Conservation (phyloP, 2,888 invertebrate genomes). For the Rhodophaea formosa region DNA sequence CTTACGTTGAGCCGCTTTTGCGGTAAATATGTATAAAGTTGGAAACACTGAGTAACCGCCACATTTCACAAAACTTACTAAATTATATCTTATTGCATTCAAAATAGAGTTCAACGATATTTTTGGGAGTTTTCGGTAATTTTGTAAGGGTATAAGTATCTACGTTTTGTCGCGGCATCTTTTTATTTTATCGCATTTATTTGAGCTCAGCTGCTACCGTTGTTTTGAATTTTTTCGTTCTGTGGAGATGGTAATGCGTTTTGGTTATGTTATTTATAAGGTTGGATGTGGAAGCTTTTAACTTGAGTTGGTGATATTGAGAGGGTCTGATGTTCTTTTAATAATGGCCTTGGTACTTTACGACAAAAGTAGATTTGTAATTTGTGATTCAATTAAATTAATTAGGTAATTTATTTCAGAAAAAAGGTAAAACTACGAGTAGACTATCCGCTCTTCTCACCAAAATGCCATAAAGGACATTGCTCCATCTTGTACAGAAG, state of each 20-base stretch:
- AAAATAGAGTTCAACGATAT: constrained; percentile 23
- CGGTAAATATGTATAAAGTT: constrained; percentile 80
- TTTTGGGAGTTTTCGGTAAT: constrained; percentile 19
- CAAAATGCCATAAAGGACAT: too few relatives aligned
- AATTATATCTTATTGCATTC: constrained; percentile 35
- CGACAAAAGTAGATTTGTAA: too few relatives aligned
- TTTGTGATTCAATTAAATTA: too few relatives aligned
- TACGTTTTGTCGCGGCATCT: constrained; percentile 75
- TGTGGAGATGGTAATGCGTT: constrained; percentile 23
- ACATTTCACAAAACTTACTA: constrained; percentile 30
- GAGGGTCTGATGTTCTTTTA: not conserved
- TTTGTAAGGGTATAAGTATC: constrained; percentile 65
- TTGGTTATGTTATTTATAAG: constrained; percentile 16
- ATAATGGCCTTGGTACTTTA: too few relatives aligned
- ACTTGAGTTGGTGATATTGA: constrained; percentile 23
- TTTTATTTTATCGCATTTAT: constrained; percentile 79
- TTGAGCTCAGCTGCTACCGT: constrained; percentile 76
- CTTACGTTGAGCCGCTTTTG: constrained; percentile 79
- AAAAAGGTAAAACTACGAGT: too few relatives aligned
- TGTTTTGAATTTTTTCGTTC: constrained; percentile 59
- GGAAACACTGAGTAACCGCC: constrained; percentile 35
- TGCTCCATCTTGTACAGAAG: too few relatives aligned
- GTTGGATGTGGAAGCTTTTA: constrained; percentile 1
- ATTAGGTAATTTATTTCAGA: too few relatives aligned
- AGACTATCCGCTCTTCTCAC: too few relatives aligned